Percentiles rank a stretch among this genome's conserved stretches.
phyloP scores from a whole-genome alignment of 2,888 invertebrate species.

The Notodonta dromedarius region DNA sequence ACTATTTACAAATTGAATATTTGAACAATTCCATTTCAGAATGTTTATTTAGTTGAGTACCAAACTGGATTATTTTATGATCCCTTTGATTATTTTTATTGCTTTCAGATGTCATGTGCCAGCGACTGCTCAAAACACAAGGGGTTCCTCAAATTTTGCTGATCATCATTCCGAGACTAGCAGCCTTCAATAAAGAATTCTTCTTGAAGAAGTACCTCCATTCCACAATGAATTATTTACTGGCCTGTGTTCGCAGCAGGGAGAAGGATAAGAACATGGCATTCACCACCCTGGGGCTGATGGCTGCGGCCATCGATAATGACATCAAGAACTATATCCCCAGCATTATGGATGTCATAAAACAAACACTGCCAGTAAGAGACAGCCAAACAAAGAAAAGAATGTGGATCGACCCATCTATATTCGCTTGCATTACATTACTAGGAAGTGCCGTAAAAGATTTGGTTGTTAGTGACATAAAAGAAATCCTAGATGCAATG shows the following conservation, averaged over 20 bases:
- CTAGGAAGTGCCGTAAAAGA: slow-evolving; percentile 94
- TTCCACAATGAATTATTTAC: slow-evolving; percentile 90
- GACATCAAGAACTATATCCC: slow-evolving; percentile 92
- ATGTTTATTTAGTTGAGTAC: too few species aligned
- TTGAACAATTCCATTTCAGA: too few species aligned
- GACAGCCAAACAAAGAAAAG: slow-evolving; percentile 91
- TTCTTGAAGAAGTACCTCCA: slow-evolving; percentile 91
- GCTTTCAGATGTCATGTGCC: slow-evolving; percentile 89
- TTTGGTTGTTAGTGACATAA: slow-evolving; percentile 90
- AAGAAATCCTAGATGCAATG: slow-evolving; percentile 95
- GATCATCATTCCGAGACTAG: slow-evolving; percentile 94
- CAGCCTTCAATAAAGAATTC: slow-evolving; percentile 94
- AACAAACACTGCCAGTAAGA: slow-evolving; percentile 89
- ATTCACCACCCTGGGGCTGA: slow-evolving; percentile 94
- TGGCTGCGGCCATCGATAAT: slow-evolving; percentile 94
- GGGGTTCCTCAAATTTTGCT: slow-evolving; percentile 95
- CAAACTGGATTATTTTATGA: too few species aligned
- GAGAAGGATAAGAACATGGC: slow-evolving; percentile 95
- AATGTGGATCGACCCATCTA: slow-evolving; percentile 91
- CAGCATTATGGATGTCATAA: slow-evolving; percentile 93
- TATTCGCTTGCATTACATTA: slow-evolving; percentile 97
- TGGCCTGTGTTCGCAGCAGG: slow-evolving; percentile 90
- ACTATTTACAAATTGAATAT: not conserved
- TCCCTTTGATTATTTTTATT: slow-evolving; percentile 3
- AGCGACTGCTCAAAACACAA: slow-evolving; percentile 88